Evolutionary conservation across 2,888 invertebrate genomes (phyloP), one percentile per base, ranked within the genome.

Genomic region (Drosophila picticornis): DNA sequence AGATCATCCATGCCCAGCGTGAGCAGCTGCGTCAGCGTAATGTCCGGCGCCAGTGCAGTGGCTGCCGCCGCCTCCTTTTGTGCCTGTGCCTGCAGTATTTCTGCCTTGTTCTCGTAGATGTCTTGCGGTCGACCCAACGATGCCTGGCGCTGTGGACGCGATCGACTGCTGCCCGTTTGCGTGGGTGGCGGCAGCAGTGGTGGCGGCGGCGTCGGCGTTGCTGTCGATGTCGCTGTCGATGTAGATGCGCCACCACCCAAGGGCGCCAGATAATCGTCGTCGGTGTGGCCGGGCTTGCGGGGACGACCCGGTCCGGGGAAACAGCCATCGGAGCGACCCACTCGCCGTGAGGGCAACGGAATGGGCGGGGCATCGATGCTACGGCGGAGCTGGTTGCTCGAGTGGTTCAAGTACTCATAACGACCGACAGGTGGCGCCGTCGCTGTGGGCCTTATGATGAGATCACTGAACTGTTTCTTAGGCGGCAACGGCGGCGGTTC

Each of bases 1-100:
- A 98, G 93, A 75, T 98, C 97, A 81, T 96, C 96, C 90, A 98
- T 95, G 81, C 96, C 96, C 90, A 97, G 95, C 3, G 97, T 96
- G 36, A 97, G 96, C 69, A 98, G 94, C 91, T 98, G 97, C 86
- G 96, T 96, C 70, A 97, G 94, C 1, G 97, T 97, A 78, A 97
- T 97, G 92, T 97, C 97, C 38, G 93, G 93, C 48, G 92, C 89
- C 22, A 92, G 85, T 16, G 91, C 53, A 1, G 85, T 57, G 0
- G 74, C 38, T 0, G 87, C 60, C 0, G 73, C 46, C 0, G 75
- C 58, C 16, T 77, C 67, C 58, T 87, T 56, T 51, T 72, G 75
- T 22, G 83, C 82, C 48, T 88, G 91, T 1, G 91, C 91, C 72
- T 91, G 91, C 62, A 91, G 62, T 4, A 91, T 92, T 73, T 93